Conservation (phyloP, 1,140 invertebrate species). For the Myzus persicae region DNA sequence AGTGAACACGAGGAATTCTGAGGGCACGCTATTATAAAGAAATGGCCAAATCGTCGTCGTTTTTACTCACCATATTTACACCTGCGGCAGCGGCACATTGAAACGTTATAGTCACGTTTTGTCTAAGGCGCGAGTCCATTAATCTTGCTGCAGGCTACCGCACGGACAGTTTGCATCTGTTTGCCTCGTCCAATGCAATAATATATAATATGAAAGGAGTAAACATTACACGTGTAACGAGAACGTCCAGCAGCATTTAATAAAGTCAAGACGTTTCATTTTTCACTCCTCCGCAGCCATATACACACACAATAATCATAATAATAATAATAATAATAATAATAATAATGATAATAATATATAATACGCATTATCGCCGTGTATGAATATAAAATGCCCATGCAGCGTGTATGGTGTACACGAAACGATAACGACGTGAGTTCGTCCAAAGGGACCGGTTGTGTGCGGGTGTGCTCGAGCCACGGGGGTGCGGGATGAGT, state of each 20-base stretch:
- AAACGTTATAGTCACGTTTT: constrained; percentile 12
- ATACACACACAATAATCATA: neutral
- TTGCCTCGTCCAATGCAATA: constrained; percentile 11
- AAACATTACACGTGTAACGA: constrained; percentile 57
- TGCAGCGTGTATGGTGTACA: neutral
- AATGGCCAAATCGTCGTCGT: constrained; percentile 32
- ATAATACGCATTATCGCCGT: neutral
- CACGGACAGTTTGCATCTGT: constrained; percentile 57
- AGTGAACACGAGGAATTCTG: constrained; percentile 47
- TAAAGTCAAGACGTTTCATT: constrained; percentile 55
- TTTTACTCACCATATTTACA: constrained; percentile 34
- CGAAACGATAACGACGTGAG: constrained; percentile 26
- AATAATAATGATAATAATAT: too few relatives aligned
- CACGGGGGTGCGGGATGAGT: too few relatives aligned
- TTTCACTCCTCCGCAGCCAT: neutral
- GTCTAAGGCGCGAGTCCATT: constrained; percentile 38
- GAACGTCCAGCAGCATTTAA: constrained; percentile 41
- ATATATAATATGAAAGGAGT: constrained; percentile 49
- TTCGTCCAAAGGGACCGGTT: constrained; percentile 43
- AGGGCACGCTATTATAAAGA: too few relatives aligned
- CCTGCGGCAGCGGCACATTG: neutral
- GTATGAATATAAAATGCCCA: too few relatives aligned
- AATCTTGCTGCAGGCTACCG: constrained; percentile 14
- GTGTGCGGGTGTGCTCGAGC: neutral
- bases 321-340: too few relatives aligned